These are phyloP conservation scores for Psophia crepitans DNA, from an alignment of 2,113 vertebrate species.

Conservation along the genomic window DNA sequence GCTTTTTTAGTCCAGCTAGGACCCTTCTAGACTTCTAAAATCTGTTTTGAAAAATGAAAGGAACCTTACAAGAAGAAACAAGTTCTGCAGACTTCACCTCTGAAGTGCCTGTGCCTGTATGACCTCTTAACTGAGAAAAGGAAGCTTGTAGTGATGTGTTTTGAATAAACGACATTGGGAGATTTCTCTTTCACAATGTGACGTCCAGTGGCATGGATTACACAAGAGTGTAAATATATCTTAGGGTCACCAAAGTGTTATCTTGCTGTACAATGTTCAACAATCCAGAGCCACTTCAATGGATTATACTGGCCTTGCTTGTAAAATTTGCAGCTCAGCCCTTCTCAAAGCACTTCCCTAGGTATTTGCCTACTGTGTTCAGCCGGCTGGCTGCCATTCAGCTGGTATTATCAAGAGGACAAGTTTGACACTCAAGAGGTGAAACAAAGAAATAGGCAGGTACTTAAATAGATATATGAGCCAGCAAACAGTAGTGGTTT, in stretches of 20 bases:
- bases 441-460: background rate
- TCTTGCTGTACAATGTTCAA: background rate
- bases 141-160: background rate
- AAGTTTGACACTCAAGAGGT: background rate
- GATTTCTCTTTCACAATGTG: background rate
- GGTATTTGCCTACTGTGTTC: background rate
- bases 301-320: background rate
- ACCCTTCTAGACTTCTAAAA: background rate
- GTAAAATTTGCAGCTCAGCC: background rate
- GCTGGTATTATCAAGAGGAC: background rate
- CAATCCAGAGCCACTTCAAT: background rate
- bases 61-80: background rate
- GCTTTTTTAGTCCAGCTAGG: background rate
- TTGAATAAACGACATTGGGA: background rate
- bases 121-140: background rate
- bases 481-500: slow-evolving; percentile 5
- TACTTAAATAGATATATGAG: background rate
- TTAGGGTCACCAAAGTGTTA: background rate
- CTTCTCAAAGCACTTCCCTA: background rate
- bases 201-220: background rate
- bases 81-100: background rate
- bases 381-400: background rate
- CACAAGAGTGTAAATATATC: background rate
- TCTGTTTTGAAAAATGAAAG: background rate
- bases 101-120: background rate